A percentile compares a stretch with the other conserved stretches of the same genome.
These are phyloP conservation scores for Helogale parvula DNA, from an alignment of 2,113 vertebrate genomes.

Conservation along the genomic window DNA sequence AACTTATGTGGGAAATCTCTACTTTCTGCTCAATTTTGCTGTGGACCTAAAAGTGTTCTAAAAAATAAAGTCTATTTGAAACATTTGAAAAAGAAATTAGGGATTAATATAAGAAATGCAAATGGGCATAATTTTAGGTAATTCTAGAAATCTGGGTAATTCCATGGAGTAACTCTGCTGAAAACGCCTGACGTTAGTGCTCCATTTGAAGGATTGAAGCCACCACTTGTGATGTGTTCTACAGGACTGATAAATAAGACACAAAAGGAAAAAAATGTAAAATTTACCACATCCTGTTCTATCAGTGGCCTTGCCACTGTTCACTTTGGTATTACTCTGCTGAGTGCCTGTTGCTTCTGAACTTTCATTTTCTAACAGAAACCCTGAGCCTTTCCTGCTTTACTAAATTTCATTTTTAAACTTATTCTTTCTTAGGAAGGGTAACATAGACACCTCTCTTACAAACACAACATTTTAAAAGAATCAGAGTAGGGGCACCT, in stretches of 20 bases:
- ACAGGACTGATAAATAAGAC: background rate
- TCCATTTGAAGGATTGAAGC: background rate
- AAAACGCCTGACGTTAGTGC: background rate
- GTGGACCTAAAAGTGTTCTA: background rate
- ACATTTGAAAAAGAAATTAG: background rate
- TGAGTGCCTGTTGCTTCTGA: background rate
- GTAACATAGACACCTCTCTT: constrained; percentile 52
- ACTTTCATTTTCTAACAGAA: constrained; percentile 40
- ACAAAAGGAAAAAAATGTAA: background rate
- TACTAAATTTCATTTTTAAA: constrained; percentile 65
- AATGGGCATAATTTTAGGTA: background rate
- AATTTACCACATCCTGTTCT: background rate
- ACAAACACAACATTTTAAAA: constrained; percentile 56
- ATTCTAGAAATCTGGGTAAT: background rate
- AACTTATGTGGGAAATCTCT: background rate
- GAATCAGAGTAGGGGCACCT: background rate
- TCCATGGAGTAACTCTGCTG: background rate
- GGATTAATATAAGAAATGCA: background rate
- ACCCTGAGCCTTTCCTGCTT: constrained; percentile 22
- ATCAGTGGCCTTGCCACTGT: background rate
- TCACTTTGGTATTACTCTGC: constrained; percentile 7
- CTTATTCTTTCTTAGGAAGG: constrained; percentile 50
- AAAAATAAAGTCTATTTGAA: background rate
- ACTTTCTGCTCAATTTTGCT: background rate
- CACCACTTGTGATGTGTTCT: background rate